Conservation (phyloP, 2,797 vertebrate genomes). For the Molothrus ater region DNA sequence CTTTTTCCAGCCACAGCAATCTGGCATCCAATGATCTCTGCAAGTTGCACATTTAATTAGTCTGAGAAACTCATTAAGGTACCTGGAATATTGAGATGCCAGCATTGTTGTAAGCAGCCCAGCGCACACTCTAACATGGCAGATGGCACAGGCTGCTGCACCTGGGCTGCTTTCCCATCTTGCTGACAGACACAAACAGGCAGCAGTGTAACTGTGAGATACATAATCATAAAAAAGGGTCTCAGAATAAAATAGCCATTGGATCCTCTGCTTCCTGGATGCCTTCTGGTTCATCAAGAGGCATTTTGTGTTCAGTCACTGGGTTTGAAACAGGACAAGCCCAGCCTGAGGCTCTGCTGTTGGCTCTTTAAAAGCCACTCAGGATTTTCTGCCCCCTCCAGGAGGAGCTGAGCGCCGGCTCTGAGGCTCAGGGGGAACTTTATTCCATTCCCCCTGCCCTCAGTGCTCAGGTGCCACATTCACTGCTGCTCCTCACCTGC, state of each 20-base stretch:
- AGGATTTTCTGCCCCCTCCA: neutral
- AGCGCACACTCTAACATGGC: neutral
- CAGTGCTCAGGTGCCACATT: neutral
- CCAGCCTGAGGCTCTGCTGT: neutral
- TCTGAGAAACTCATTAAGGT: slow-evolving; percentile 66
- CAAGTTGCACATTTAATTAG: slow-evolving; percentile 70
- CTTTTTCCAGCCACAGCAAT: slow-evolving; percentile 28
- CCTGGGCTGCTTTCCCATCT: slow-evolving; percentile 14
- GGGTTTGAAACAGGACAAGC: neutral
- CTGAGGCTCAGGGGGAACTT: neutral
- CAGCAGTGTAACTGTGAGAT: neutral
- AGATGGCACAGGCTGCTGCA: slow-evolving; percentile 60
- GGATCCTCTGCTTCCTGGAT: neutral
- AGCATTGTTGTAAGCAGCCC: slow-evolving; percentile 20
- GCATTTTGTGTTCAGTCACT: neutral
- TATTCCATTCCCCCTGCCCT: slow-evolving; percentile 3
- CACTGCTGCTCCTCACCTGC: slow-evolving; percentile 41
- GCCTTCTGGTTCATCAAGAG: neutral
- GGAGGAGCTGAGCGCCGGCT: rapidly evolving
- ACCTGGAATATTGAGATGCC: slow-evolving; percentile 60
- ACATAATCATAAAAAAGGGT: slow-evolving; percentile 8
- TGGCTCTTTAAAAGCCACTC: neutral
- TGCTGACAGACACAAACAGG: slow-evolving; percentile 41
- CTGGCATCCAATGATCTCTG: slow-evolving; percentile 47
- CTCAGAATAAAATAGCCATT: neutral